These are phyloP conservation scores for Australoheros scitulus DNA, from an alignment of 2,113 vertebrate genomes.

Conservation along the genomic window DNA sequence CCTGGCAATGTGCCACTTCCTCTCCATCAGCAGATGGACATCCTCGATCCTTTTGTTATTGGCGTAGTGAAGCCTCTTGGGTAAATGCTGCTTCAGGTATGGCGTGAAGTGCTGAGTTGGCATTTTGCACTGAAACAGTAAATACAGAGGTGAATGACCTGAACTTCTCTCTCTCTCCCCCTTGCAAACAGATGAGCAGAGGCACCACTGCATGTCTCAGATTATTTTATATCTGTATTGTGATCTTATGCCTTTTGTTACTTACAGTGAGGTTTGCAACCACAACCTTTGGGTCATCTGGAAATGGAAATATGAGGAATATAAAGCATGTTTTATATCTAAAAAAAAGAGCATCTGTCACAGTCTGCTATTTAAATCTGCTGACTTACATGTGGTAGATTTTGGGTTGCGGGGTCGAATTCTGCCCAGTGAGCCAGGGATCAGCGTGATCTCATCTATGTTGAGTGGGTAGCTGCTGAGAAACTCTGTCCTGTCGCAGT, in stretches of 20 bases:
- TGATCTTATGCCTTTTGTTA: slow-evolving; percentile 16
- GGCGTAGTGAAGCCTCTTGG: slow-evolving; percentile 95
- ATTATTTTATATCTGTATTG: not conserved
- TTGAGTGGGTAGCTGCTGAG: slow-evolving; percentile 90
- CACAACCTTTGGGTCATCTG: slow-evolving; percentile 91
- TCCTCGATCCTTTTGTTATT: slow-evolving; percentile 96
- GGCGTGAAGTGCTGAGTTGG: slow-evolving; percentile 95
- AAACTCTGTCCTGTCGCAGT: slow-evolving; percentile 94
- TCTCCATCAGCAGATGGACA: slow-evolving; percentile 94
- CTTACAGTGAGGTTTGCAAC: slow-evolving; percentile 96
- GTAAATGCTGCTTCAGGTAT: slow-evolving; percentile 94
- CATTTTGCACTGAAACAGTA: slow-evolving; percentile 88
- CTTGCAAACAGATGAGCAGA: not conserved
- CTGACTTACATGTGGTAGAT: slow-evolving; percentile 84
- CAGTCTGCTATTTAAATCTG: not conserved
- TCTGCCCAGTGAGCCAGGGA: slow-evolving; percentile 91
- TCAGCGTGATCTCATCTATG: slow-evolving; percentile 89
- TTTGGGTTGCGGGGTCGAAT: slow-evolving; percentile 87
- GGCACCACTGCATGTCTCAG: not conserved
- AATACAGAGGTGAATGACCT: not conserved
- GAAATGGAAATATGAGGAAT: slow-evolving; percentile 30
- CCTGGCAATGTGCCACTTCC: slow-evolving; percentile 95
- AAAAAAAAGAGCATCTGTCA: fast-evolving
- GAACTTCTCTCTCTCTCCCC: not conserved
- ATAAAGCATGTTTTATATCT: not conserved